Percentiles rank a stretch among this genome's conserved stretches.
phyloP scores from a whole-genome alignment of 2,797 vertebrate genomes.

The Pseudochirops cupreus region DNA sequence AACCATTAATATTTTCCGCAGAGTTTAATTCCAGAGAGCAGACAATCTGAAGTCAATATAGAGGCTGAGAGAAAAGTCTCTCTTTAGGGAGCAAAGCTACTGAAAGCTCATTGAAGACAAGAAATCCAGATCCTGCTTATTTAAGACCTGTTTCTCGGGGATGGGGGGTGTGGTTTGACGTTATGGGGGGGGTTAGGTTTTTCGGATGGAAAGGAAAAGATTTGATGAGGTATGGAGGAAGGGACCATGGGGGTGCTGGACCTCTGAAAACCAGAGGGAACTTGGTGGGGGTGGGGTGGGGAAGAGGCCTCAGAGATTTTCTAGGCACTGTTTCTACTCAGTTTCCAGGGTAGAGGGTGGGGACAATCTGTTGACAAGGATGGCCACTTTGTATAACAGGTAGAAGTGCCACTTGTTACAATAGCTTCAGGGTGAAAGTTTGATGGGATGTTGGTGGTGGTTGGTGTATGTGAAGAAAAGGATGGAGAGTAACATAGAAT shows the following conservation, averaged over 20 bases:
- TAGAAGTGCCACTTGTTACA: conserved; percentile 16
- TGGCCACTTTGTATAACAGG: neutral
- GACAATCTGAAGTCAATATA: neutral
- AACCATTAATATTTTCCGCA: neutral
- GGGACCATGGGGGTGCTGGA: neutral
- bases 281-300: neutral
- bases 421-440: conserved; percentile 14
- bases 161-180: too few relatives aligned
- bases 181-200: neutral
- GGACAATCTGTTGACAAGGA: neutral
- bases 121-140: conserved; percentile 4
- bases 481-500: fast-evolving
- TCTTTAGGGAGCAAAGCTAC: neutral
- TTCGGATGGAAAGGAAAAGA: conserved; percentile 10
- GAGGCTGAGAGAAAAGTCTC: neutral
- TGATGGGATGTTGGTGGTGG: conserved; percentile 35
- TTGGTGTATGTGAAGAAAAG: neutral
- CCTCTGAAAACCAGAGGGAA: conserved; percentile 25
- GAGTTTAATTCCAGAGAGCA: conserved; percentile 7
- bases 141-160: conserved; percentile 11
- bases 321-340: neutral
- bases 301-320: neutral
- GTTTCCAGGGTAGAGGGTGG: neutral
- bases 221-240: conserved; percentile 8
- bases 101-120: neutral